These are phyloP conservation scores for Neoitamus cyanurus DNA, from an alignment of 2,888 invertebrate species.

Conservation along the genomic window DNA sequence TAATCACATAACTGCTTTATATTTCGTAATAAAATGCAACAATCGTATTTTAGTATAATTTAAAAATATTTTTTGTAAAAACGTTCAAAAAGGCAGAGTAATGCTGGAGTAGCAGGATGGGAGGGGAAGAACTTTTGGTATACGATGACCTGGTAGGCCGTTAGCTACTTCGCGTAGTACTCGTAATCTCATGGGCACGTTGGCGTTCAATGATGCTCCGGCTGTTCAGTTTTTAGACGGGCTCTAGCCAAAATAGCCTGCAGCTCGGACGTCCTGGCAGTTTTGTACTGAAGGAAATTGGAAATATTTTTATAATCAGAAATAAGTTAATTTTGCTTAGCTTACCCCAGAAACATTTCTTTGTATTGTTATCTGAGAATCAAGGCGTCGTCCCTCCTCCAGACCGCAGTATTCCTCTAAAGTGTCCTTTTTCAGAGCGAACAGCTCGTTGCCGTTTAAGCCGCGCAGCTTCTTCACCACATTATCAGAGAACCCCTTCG, in stretches of 20 bases:
- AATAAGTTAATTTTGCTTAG: too few relatives aligned
- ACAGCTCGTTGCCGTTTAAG: slow-evolving; percentile 81
- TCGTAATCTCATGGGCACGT: neutral
- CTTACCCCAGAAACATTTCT: slow-evolving; percentile 84
- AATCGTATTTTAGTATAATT: neutral
- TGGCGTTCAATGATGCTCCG: neutral
- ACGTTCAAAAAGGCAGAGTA: neutral
- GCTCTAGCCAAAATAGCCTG: slow-evolving; percentile 79
- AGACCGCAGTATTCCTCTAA: slow-evolving; percentile 80
- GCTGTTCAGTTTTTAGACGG: slow-evolving; percentile 75
- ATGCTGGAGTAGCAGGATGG: neutral
- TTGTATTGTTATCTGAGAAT: slow-evolving; percentile 86
- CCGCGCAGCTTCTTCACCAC: slow-evolving; percentile 76
- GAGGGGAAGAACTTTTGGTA: neutral
- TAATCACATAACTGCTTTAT: neutral
- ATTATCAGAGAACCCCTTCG: slow-evolving; percentile 81
- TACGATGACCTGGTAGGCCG: neutral
- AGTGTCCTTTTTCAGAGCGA: slow-evolving; percentile 75
- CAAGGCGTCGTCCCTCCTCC: slow-evolving; percentile 82
- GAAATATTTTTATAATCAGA: too few relatives aligned
- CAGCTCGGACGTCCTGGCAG: slow-evolving; percentile 79
- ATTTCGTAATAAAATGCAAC: neutral
- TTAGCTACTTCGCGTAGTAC: neutral
- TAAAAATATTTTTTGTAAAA: neutral
- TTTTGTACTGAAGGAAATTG: slow-evolving; percentile 79